A percentile compares a stretch with the other conserved stretches of the same genome.
Evolutionary conservation across 2,113 vertebrate genomes (phyloP).

Genomic region (Theropithecus gelada): DNA sequence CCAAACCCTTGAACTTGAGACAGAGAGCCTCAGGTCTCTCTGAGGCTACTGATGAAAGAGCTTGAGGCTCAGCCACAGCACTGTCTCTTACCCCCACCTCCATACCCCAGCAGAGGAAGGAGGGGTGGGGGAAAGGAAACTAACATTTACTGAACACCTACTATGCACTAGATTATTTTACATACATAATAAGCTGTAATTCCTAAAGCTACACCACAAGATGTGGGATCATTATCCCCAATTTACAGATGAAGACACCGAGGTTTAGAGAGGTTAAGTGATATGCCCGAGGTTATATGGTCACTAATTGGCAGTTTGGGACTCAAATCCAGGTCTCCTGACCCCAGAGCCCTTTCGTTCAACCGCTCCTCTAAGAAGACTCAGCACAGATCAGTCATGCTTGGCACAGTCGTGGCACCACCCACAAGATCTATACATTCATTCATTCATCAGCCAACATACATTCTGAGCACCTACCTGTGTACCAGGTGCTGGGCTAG

Average conservation of each 20-base stretch:
- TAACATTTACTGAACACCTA: not conserved
- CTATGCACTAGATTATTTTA: not conserved
- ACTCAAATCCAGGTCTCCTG: conserved; percentile 50
- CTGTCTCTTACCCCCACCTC: not conserved
- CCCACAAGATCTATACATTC: not conserved
- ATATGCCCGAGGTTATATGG: not conserved
- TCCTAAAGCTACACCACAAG: conserved; percentile 21
- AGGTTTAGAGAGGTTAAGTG: conserved; percentile 35
- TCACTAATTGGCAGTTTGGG: conserved; percentile 29
- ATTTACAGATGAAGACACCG: conserved; percentile 20
- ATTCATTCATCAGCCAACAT: not conserved
- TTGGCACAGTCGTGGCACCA: not conserved
- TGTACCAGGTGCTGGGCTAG: not conserved
- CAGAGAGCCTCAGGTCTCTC: too few relatives aligned
- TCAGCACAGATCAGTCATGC: not conserved
- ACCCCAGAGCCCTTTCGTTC: conserved; percentile 25
- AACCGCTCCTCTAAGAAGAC: conserved; percentile 11
- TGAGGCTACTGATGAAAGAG: not conserved
- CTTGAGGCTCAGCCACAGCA: not conserved
- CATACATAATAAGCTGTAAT: not conserved
- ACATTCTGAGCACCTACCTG: not conserved
- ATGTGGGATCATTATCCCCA: conserved; percentile 26
- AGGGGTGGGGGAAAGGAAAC: not conserved
- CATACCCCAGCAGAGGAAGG: not conserved
- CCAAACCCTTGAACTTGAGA: not conserved